Percentiles rank a stretch among this genome's conserved stretches.
phyloP scores from a whole-genome alignment of 1,140 invertebrate genomes.

The Papilio aristodemus region DNA sequence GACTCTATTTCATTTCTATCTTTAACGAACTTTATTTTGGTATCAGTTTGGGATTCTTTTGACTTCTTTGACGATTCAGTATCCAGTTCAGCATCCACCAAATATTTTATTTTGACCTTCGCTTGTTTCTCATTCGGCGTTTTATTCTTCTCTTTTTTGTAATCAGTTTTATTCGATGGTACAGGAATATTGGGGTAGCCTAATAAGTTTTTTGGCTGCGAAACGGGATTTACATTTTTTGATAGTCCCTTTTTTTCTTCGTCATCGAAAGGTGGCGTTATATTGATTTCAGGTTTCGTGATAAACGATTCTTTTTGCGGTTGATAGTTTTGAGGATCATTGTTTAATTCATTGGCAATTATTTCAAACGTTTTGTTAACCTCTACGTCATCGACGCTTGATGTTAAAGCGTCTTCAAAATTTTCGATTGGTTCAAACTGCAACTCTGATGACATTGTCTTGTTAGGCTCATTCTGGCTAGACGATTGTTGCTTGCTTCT shows the following conservation, averaged over 20 bases:
- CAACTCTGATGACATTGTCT: conserved; percentile 29
- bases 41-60: conserved; percentile 59
- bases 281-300: conserved; percentile 64
- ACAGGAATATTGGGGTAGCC: conserved; percentile 78
- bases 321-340: conserved; percentile 4
- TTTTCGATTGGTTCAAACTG: conserved; percentile 65
- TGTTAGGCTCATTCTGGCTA: conserved; percentile 17
- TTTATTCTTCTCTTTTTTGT: conserved; percentile 80
- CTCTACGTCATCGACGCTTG: conserved; percentile 68
- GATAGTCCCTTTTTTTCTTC: conserved; percentile 39
- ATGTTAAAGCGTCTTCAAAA: conserved; percentile 73
- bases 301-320: conserved; percentile 34
- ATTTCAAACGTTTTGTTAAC: conserved; percentile 74
- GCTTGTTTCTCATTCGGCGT: conserved; percentile 61
- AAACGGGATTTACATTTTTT: conserved; percentile 53
- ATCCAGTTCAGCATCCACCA: conserved; percentile 53
- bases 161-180: conserved; percentile 79
- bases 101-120: conserved; percentile 74
- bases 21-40: conserved; percentile 50
- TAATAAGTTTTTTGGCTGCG: conserved; percentile 81
- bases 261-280: conserved; percentile 61
- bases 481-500: conserved; percentile 59
- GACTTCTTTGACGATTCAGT: conserved; percentile 46
- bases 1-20: conserved; percentile 49
- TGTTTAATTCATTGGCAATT: conserved; percentile 56